These are phyloP conservation scores for Cotesia vestalis DNA, from an alignment of 1,140 invertebrate species.

Conservation along the genomic window DNA sequence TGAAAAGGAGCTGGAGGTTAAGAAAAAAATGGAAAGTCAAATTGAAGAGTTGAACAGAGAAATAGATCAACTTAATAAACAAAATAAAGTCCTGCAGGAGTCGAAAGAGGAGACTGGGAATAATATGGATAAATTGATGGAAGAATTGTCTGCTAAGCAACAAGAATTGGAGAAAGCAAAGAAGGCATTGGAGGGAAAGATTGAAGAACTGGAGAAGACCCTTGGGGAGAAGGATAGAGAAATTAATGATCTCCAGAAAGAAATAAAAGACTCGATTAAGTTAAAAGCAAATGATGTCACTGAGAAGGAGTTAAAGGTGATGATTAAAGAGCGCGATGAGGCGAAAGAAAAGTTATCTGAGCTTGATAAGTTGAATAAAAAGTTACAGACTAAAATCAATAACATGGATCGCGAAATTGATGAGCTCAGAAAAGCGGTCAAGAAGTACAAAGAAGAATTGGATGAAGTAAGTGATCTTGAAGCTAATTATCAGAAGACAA, in stretches of 20 bases:
- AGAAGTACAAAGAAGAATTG: constrained; percentile 13
- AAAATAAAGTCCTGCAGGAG: constrained; percentile 6
- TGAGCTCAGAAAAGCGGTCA: background rate
- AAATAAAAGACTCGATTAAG: constrained; percentile 1
- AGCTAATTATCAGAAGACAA: background rate
- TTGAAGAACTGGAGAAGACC: constrained; percentile 14
- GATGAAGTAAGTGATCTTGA: constrained; percentile 8
- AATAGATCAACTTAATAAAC: constrained; percentile 40
- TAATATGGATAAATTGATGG: background rate
- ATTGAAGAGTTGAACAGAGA: constrained; percentile 38
- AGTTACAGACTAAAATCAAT: constrained; percentile 9
- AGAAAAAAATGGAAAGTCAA: constrained; percentile 37
- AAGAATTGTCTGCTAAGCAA: background rate
- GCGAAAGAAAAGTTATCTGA: constrained; percentile 17
- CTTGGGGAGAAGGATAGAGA: constrained; percentile 33
- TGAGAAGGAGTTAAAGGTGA: constrained; percentile 34
- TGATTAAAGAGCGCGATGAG: constrained; percentile 32
- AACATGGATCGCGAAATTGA: constrained; percentile 15
- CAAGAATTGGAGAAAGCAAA: background rate
- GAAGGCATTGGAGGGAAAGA: background rate
- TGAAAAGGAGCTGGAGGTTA: background rate
- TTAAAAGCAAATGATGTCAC: constrained; percentile 3
- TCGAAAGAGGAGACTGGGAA: background rate
- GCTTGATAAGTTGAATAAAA: background rate
- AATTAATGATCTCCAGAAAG: constrained; percentile 32